These are phyloP conservation scores for Brachionus sp. DNA, from an alignment of 1,140 invertebrate genomes.

Conservation along the genomic window DNA sequence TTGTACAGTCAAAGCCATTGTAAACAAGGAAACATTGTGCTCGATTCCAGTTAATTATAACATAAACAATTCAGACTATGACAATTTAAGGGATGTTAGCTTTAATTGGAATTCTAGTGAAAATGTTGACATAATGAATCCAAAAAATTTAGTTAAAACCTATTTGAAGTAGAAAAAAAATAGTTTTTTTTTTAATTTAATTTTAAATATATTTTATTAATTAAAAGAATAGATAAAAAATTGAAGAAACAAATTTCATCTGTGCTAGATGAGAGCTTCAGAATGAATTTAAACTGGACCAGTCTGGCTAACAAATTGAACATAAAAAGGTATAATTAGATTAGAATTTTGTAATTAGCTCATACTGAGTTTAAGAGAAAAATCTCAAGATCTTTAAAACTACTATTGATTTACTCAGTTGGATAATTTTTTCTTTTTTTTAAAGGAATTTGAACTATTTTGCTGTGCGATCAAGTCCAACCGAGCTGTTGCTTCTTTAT, in stretches of 20 bases:
- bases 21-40: neutral
- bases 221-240: conserved; percentile 10
- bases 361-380: neutral
- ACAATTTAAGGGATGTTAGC: neutral
- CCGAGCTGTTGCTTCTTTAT: conserved; percentile 29
- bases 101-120: neutral
- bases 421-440: conserved; percentile 14
- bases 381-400: neutral
- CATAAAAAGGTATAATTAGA: conserved; percentile 20
- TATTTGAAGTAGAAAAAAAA: neutral
- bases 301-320: neutral
- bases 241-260: conserved; percentile 13
- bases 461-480: conserved; percentile 24
- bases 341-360: neutral
- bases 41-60: neutral
- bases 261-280: neutral
- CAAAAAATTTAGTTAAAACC: conserved; percentile 1
- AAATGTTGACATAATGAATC: neutral
- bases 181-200: neutral
- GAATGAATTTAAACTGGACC: neutral
- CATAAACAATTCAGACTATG: neutral
- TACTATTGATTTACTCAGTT: neutral
- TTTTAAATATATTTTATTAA: neutral
- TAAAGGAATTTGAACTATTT: conserved; percentile 43
- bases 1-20: neutral